These are phyloP conservation scores for Branchellion lobata DNA, from an alignment of 2,888 invertebrate genomes.

Conservation along the genomic window DNA sequence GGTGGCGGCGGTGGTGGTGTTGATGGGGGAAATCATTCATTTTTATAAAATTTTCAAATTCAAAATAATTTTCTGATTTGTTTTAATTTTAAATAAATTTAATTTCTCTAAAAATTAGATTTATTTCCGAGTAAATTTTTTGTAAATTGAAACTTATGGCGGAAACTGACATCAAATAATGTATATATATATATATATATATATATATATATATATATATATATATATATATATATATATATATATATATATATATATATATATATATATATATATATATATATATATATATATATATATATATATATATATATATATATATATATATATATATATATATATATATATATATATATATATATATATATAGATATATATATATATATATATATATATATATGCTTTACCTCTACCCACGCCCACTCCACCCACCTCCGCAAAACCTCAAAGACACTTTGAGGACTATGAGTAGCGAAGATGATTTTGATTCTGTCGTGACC, in stretches of 20 bases:
- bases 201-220: constrained; percentile 37
- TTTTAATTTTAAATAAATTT: too few species aligned
- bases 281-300: neutral
- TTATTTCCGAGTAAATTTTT: too few species aligned
- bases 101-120: too few species aligned
- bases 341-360: constrained; percentile 10
- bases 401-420: too few species aligned
- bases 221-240: constrained; percentile 35
- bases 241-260: constrained; percentile 29
- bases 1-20: too few species aligned
- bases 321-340: constrained; percentile 12
- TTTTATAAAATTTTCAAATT: too few species aligned
- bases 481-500: constrained; percentile 53
- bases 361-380: neutral
- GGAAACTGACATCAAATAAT: neutral
- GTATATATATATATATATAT: constrained; percentile 29
- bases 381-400: too few species aligned
- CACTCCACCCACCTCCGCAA: too few species aligned
- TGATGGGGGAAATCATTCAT: too few species aligned
- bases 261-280: neutral
- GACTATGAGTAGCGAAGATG: constrained; percentile 65
- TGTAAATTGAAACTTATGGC: neutral
- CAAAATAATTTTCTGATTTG: too few species aligned
- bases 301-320: constrained; percentile 18
- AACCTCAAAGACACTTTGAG: constrained; percentile 55